Evolutionary conservation across 2,113 vertebrate species (phyloP).

Genomic region (Centropus bengalensis): DNA sequence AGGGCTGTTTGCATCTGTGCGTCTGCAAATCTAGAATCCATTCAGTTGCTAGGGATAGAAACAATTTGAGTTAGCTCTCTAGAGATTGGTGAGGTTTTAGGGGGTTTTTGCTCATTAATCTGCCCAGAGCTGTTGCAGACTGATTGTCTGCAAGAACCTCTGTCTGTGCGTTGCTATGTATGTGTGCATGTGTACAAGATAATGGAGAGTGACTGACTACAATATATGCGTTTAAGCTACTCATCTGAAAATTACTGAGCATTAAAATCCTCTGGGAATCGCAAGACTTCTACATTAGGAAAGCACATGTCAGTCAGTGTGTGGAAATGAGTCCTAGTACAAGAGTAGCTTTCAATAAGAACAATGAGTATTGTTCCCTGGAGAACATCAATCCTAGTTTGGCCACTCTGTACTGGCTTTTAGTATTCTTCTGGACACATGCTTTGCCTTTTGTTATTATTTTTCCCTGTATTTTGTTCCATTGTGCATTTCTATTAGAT

Average conservation of each 20-base stretch:
- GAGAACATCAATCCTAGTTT: slow-evolving; percentile 26
- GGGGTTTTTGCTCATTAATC: background rate
- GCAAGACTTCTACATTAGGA: slow-evolving; percentile 46
- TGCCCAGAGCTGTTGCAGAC: background rate
- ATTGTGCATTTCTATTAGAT: slow-evolving; percentile 42
- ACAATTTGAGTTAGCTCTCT: background rate
- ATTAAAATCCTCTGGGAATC: slow-evolving; percentile 55
- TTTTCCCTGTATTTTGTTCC: slow-evolving; percentile 52
- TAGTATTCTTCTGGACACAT: slow-evolving; percentile 17
- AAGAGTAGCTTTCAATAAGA: slow-evolving; percentile 42
- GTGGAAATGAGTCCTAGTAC: slow-evolving; percentile 10
- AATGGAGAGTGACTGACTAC: slow-evolving; percentile 55
- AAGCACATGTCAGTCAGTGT: slow-evolving; percentile 10
- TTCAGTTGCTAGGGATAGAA: background rate
- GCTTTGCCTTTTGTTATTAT: background rate
- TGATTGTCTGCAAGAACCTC: background rate
- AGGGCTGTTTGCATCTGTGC: background rate
- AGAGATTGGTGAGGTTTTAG: background rate
- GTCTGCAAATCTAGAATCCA: background rate
- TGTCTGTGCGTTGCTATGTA: background rate
- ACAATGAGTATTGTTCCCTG: slow-evolving; percentile 33
- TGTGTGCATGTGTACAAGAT: slow-evolving; percentile 18
- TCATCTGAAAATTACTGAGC: slow-evolving; percentile 50
- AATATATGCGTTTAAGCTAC: slow-evolving; percentile 30
- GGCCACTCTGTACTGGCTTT: slow-evolving; percentile 36